Conservation (phyloP, 2,797 vertebrate species). For the Avahi laniger region DNA sequence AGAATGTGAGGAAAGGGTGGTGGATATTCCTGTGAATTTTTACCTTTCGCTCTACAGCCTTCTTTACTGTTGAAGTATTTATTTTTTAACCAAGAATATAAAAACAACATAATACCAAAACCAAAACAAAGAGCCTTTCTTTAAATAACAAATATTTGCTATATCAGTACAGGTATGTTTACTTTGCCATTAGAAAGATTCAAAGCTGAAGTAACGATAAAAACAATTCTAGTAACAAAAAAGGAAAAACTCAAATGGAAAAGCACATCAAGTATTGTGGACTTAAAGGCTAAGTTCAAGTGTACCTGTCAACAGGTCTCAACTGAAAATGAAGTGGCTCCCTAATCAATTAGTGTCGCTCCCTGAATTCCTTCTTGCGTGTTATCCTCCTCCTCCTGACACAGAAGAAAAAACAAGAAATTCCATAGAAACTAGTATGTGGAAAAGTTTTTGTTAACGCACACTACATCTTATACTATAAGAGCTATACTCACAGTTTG, state of each 20-base stretch:
- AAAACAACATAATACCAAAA: conserved; percentile 28
- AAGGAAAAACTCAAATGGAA: neutral
- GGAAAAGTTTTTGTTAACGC: neutral
- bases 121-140: neutral
- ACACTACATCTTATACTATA: neutral
- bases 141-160: neutral
- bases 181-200: neutral
- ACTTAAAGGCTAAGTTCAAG: neutral
- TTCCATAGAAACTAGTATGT: neutral
- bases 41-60: neutral
- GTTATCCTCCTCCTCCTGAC: neutral
- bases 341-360: neutral
- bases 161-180: neutral
- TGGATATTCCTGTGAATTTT: neutral
- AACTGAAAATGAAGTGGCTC: neutral
- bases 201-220: neutral
- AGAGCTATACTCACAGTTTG: neutral
- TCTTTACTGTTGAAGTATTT: neutral
- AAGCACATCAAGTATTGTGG: neutral
- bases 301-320: neutral
- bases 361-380: neutral
- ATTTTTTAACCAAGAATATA: conserved; percentile 19
- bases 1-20: neutral
- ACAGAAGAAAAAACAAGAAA: neutral
- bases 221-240: neutral